Conservation (phyloP, 2,888 invertebrate genomes). For the Cecidostiba fungosa region DNA sequence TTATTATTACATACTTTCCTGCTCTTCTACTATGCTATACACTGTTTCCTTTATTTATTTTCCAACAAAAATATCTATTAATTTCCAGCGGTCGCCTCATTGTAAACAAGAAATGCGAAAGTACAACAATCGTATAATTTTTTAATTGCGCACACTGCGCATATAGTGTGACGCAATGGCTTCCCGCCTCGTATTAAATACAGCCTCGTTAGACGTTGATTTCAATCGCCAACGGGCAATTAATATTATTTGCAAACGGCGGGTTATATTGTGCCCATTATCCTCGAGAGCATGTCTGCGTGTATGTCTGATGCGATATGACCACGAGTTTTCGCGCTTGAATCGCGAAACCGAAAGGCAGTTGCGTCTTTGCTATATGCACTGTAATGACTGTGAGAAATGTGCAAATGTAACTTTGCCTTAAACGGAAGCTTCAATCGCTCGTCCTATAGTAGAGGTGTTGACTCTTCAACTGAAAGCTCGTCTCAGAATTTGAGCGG, state of each 20-base stretch:
- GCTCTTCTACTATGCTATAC: neutral
- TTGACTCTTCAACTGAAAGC: neutral
- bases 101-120: neutral
- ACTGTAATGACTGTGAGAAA: conserved; percentile 49
- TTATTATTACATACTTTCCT: neutral
- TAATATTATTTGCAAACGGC: neutral
- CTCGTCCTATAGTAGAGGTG: neutral
- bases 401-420: neutral
- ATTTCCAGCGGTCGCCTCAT: neutral
- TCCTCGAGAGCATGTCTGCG: neutral
- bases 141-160: neutral
- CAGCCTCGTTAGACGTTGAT: neutral
- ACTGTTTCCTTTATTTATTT: neutral
- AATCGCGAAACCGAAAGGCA: conserved; percentile 20
- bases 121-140: neutral
- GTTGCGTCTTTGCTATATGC: conserved; percentile 22
- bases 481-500: neutral
- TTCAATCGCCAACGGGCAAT: neutral
- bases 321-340: conserved; percentile 15
- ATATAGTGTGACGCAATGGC: neutral
- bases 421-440: neutral
- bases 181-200: conserved; percentile 14
- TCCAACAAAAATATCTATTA: neutral
- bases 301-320: neutral
- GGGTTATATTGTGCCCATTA: neutral